Percentiles rank a stretch among this genome's conserved stretches.
These are phyloP conservation scores for Corvus hawaiiensis DNA, from an alignment of 2,113 vertebrate genomes.

Conservation along the genomic window DNA sequence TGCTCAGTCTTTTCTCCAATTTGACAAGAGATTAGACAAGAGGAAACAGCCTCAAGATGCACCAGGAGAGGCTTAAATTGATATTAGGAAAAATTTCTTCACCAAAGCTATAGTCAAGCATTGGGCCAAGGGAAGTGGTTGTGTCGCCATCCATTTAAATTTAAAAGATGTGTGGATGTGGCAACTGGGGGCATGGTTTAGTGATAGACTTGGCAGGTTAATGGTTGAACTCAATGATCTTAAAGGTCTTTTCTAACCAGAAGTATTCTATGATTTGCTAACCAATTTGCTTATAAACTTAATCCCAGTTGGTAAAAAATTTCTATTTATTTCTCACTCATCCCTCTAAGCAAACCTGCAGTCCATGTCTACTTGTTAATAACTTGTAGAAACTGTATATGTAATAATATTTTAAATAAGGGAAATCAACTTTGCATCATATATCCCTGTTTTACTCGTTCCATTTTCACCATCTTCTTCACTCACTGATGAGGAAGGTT, in stretches of 20 bases:
- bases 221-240: not conserved
- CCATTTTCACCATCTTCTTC: not conserved
- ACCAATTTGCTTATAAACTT: not conserved
- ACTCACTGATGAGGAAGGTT: slow-evolving; percentile 54
- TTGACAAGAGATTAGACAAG: not conserved
- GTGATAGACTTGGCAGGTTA: not conserved
- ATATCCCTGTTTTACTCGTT: not conserved
- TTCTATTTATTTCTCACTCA: not conserved
- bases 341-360: not conserved
- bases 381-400: not conserved
- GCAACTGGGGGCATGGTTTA: not conserved
- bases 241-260: not conserved
- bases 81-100: not conserved
- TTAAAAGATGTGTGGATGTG: not conserved
- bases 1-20: not conserved
- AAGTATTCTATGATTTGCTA: not conserved
- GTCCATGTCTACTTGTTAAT: not conserved
- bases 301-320: not conserved
- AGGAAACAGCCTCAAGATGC: not conserved
- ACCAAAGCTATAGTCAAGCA: not conserved
- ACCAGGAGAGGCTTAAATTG: not conserved
- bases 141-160: not conserved
- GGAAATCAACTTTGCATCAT: not conserved
- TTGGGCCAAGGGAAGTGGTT: not conserved
- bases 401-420: not conserved